Conservation (phyloP, 2,888 invertebrate genomes). For the Crepidodera aurea region DNA sequence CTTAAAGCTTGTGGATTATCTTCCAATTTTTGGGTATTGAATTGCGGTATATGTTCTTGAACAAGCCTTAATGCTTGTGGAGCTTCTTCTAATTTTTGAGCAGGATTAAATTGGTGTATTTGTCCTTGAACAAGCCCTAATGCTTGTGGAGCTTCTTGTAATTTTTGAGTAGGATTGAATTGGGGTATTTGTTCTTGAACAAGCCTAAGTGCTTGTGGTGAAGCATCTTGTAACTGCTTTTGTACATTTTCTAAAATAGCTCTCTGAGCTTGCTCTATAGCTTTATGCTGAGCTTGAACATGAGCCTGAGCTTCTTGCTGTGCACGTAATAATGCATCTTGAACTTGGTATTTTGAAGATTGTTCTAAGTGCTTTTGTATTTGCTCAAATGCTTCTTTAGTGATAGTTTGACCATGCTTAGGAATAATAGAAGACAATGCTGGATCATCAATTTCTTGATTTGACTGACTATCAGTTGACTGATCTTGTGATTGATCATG, state of each 20-base stretch:
- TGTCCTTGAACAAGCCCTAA: neutral
- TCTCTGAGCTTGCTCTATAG: constrained; percentile 48
- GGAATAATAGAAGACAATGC: constrained; percentile 16
- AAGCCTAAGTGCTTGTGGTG: neutral
- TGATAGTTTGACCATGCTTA: constrained; percentile 24
- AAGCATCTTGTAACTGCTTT: constrained; percentile 24
- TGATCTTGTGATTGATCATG: constrained; percentile 12
- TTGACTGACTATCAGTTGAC: neutral
- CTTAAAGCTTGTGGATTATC: constrained; percentile 27
- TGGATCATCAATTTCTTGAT: neutral
- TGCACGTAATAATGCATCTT: constrained; percentile 50
- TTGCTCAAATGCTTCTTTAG: constrained; percentile 40
- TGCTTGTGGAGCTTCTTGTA: neutral
- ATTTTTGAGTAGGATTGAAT: neutral
- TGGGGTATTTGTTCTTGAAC: neutral
- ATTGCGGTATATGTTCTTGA: neutral
- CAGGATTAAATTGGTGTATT: neutral
- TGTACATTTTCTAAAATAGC: constrained; percentile 41
- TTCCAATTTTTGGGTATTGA: neutral
- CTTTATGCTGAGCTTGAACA: constrained; percentile 52
- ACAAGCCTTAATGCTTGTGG: neutral
- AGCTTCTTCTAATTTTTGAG: neutral
- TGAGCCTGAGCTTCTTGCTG: constrained; percentile 52
- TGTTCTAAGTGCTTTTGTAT: constrained; percentile 54
- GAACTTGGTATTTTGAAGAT: constrained; percentile 50